Conservation (phyloP, 2,888 invertebrate species). For the Sericinus montela region DNA sequence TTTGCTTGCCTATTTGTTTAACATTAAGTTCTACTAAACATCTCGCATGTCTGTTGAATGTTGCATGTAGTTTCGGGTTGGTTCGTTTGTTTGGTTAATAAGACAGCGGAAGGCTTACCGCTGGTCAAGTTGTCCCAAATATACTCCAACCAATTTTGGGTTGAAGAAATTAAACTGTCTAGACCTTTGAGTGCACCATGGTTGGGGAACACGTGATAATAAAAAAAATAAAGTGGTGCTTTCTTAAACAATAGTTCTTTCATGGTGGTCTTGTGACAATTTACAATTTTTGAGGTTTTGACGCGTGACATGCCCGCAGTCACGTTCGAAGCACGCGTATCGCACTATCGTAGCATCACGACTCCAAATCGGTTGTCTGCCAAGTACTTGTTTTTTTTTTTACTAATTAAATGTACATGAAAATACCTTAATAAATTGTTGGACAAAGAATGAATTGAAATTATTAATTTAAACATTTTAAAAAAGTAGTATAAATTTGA, state of each 20-base stretch:
- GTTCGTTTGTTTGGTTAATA: too few species aligned
- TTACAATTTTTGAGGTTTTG: slow-evolving; percentile 17
- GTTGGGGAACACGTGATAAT: too few species aligned
- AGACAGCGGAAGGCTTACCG: too few species aligned
- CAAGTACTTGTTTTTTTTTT: slow-evolving; percentile 25
- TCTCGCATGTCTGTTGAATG: too few species aligned
- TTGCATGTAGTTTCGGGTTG: too few species aligned
- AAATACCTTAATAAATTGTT: slow-evolving; percentile 7
- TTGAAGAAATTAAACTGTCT: too few species aligned
- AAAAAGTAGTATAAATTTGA: background rate
- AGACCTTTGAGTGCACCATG: too few species aligned
- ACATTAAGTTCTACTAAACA: too few species aligned
- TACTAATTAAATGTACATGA: slow-evolving; percentile 37
- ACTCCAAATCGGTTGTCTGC: slow-evolving; percentile 28
- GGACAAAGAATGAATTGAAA: background rate
- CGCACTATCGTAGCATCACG: slow-evolving; percentile 28
- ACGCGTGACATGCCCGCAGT: slow-evolving; percentile 31
- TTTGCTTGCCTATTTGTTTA: too few species aligned
- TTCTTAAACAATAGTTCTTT: background rate
- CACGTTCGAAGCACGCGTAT: slow-evolving; percentile 36
- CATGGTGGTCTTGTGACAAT: background rate
- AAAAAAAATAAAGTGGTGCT: background rate
- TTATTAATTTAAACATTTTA: background rate
- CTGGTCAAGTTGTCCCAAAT: too few species aligned
- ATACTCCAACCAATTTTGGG: too few species aligned